Conservation (phyloP, 2,113 vertebrate species). For the Cercopithecus mona region DNA sequence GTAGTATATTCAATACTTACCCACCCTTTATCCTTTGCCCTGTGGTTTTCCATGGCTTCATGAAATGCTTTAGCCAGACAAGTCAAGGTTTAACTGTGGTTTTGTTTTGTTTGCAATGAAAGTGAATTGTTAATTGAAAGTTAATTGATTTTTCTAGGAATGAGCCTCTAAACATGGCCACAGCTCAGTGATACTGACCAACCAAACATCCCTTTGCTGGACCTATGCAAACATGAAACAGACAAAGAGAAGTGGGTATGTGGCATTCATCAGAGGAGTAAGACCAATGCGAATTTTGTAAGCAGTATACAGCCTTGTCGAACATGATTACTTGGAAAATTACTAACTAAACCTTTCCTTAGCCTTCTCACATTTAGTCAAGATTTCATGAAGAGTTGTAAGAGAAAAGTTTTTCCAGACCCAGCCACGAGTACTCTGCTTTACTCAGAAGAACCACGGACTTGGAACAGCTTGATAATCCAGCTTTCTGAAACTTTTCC, state of each 20-base stretch:
- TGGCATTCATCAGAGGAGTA: no score
- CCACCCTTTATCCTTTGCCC: background rate
- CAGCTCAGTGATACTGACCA: background rate
- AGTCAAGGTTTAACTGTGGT: background rate
- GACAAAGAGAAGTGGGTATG: background rate
- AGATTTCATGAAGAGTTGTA: background rate
- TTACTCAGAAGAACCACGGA: background rate
- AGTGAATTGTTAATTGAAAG: background rate
- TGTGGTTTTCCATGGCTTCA: background rate
- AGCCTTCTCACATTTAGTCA: background rate
- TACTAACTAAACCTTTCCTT: background rate
- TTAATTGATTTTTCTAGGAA: constrained; percentile 15
- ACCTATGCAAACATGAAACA: background rate
- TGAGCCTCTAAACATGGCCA: background rate
- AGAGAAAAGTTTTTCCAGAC: constrained; percentile 1
- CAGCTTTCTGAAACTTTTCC: background rate
- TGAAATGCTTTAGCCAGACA: background rate
- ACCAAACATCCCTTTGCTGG: background rate
- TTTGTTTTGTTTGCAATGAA: background rate
- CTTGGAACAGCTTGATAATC: background rate
- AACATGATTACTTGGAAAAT: background rate
- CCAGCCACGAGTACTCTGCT: background rate
- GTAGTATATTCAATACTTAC: background rate
- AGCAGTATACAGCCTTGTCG: background rate
- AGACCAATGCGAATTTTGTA: background rate